Percentiles rank a stretch among this genome's conserved stretches.
phyloP scores from a whole-genome alignment of 2,888 invertebrate genomes.

The Drosophila tripunctata region DNA sequence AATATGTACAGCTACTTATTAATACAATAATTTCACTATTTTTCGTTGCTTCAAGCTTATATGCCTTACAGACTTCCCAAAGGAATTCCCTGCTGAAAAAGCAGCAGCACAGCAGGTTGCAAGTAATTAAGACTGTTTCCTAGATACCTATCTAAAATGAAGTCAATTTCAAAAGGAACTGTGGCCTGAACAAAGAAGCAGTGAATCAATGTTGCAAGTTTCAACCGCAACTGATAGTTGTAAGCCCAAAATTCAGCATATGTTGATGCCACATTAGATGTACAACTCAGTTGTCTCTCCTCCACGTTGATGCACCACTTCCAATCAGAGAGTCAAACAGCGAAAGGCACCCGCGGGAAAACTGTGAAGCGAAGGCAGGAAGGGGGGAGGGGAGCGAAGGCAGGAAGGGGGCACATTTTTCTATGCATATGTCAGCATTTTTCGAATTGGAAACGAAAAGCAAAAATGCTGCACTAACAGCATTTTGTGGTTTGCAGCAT shows the following conservation, averaged over 20 bases:
- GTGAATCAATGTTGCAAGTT: slow-evolving; percentile 9
- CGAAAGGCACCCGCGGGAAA: slow-evolving; percentile 75
- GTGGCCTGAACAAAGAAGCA: not conserved
- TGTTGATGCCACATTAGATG: slow-evolving; percentile 85
- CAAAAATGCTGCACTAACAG: slow-evolving; percentile 80
- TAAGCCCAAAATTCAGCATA: slow-evolving; percentile 75
- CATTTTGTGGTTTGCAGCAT: slow-evolving; percentile 81
- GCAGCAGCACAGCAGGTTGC: slow-evolving; percentile 16
- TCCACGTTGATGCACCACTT: slow-evolving; percentile 69
- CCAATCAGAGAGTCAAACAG: slow-evolving; percentile 82
- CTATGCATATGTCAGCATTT: slow-evolving; percentile 83
- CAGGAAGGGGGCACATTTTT: slow-evolving; percentile 63
- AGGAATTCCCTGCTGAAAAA: slow-evolving; percentile 17
- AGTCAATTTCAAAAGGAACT: slow-evolving; percentile 53
- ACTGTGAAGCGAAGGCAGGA: slow-evolving; percentile 32
- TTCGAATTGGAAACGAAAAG: slow-evolving; percentile 70
- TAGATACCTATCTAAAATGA: slow-evolving; percentile 67
- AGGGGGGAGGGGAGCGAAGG: slow-evolving; percentile 40
- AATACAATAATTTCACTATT: not conserved
- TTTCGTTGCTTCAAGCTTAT: too few species aligned
- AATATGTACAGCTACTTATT: too few species aligned
- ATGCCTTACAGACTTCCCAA: not conserved
- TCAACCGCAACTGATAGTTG: slow-evolving; percentile 67
- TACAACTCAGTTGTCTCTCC: slow-evolving; percentile 82
- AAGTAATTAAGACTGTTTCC: slow-evolving; percentile 8